Base-by-base conservation (phyloP, 1,140 invertebrate genomes). In the Drosophila pandora region DNA sequence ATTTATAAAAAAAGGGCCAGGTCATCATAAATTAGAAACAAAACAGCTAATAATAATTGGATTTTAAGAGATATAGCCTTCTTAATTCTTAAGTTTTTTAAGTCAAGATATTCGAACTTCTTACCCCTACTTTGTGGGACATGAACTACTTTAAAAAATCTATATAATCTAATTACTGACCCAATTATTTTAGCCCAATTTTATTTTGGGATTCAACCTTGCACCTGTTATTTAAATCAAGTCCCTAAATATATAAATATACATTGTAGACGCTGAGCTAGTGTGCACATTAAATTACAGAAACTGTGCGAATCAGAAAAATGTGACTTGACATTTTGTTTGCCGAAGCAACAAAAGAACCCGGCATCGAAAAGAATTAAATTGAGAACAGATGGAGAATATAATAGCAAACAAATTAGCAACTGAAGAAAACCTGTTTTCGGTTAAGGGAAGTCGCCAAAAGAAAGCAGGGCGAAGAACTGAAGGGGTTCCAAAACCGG, bases 401-500 rank as follows among this genome's bases (percentile, higher is more conserved):
- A 67, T 41, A n/a, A 43, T 2, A 43, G 13, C 45, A 55, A 45
- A 43, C 34, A 71, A 80, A 62, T 74, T 69, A 68, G 67, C 67
- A 57, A 21, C 6, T 13, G 39, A 23, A 32, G 10, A 25, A 65
- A 83, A 83, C 80, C 65, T 71, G 80, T 83, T 72, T 64, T 55
- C 53, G 32, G 34, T 58, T 50, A 64, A 71, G 76, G 71, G 53
- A 76, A 78, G 68, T 64, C 10, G 37, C 64, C 54, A 25, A 65
- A 83, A 83, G 67, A 84, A 85, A 83, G 65, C 32, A 9, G 12
- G 32, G 60, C 48, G 17, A 30, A 25, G 43, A 13, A 21, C n/a
- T 43, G 41, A 67, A 17, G 56, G n/a, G 59, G 55, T 65, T 50
- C 59, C 45, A 69, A 80, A 88, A 87, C 78, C 70, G 80, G 82